A percentile compares a stretch with the other conserved stretches of the same genome.
Evolutionary conservation across 2,797 vertebrate genomes (phyloP).

Genomic region (Artibeus lituratus): DNA sequence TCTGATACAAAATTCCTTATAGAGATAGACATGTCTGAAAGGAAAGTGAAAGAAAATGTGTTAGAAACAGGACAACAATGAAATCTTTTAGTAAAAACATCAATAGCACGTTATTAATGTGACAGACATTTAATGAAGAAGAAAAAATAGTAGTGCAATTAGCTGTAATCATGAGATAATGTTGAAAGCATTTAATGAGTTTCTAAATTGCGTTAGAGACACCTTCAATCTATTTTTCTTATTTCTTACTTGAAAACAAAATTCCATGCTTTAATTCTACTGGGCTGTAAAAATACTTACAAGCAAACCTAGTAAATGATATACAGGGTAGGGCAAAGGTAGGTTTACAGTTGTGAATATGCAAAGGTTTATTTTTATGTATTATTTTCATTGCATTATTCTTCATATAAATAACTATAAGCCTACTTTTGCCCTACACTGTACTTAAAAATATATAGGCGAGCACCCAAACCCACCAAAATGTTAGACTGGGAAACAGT

Average conservation of each 20-base stretch:
- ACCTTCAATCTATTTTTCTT: neutral
- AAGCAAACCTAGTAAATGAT: neutral
- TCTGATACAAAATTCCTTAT: neutral
- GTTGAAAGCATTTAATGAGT: slow-evolving; percentile 23
- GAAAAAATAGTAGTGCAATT: neutral
- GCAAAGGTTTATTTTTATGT: neutral
- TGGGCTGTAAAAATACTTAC: slow-evolving; percentile 4
- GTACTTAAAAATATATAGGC: neutral
- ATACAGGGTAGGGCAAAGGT: neutral
- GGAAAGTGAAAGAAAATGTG: neutral
- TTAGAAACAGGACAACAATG: neutral
- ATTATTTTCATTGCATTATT: neutral
- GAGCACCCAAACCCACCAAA: neutral
- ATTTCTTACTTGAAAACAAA: neutral
- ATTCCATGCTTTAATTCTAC: neutral
- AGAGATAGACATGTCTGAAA: neutral
- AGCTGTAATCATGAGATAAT: slow-evolving; percentile 27
- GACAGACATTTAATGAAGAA: slow-evolving; percentile 33
- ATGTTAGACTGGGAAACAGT: neutral
- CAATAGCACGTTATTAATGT: slow-evolving; percentile 27
- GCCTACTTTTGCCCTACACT: neutral
- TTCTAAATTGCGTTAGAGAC: neutral
- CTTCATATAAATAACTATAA: neutral
- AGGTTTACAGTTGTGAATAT: neutral
- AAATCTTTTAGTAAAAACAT: slow-evolving; percentile 42